Evolutionary conservation across 2,113 vertebrate species (phyloP), one percentile per base, ranked within the genome.

Genomic region (Nyctereutes procyonoides): DNA sequence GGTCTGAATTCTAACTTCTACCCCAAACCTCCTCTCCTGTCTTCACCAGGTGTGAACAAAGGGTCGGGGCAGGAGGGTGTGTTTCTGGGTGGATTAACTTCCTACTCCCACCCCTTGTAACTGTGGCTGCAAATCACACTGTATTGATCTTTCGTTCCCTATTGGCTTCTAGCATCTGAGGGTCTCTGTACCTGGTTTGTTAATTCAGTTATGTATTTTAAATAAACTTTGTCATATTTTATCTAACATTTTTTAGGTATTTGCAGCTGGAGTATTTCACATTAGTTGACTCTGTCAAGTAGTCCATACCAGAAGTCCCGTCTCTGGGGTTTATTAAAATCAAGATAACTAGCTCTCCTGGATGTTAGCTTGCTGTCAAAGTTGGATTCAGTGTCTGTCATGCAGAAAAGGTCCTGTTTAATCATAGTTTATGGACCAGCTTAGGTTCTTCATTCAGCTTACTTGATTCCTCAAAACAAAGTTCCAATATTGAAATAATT

Each of bases 81-180:
- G 9, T 63, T 74, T 81, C 82, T 56, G 43, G 19, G 16, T 51
- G 55, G 5, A 11, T 3, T 5, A 35, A 73, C 13, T 9, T 80
- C 32, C 12, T 16, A 3, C 19, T 28, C 28, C 26, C 3, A 19
- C 13, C 20, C 6, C 20, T 14, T 14, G 7, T 3, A 2, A 53
- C 15, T 14, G 1, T 0, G 16, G 0, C 55, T 16, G 1, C 15
- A 8, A 67, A 5, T 76, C 51, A 30, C 0, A 12, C 9, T 7
- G 0, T 2, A 14, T 19, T 26, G n/a, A 63, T 35, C 28, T 51
- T 35, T 2, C 14, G 1, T 56, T 35, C n/a, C 77, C 65, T 58
- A 83, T 73, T 69, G 28, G 15, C 51, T 48, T 73, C 28, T 16
- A 22, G 32, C 88, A 24, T 43, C 56, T 1, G 43, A 69, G 28